These are phyloP conservation scores for Myotis pilosus DNA, from an alignment of 2,797 vertebrate species.

Conservation along the genomic window DNA sequence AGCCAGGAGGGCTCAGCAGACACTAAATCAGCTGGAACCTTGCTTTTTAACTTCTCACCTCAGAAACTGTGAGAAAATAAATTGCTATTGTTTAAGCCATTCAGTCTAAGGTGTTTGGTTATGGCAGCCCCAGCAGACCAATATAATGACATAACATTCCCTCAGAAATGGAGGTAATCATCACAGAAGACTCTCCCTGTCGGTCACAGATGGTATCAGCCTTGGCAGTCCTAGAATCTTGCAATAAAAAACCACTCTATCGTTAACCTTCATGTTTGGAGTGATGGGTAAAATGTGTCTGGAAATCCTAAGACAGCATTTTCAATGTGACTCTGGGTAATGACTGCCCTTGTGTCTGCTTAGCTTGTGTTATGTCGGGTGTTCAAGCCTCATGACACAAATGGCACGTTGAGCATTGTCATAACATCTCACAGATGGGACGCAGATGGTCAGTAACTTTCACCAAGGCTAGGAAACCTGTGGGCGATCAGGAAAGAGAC, in stretches of 20 bases:
- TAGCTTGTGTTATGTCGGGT: background rate
- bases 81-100: background rate
- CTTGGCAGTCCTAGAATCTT: background rate
- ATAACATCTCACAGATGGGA: conserved; percentile 1
- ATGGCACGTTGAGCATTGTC: background rate
- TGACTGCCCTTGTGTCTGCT: background rate
- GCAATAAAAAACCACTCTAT: background rate
- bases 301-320: background rate
- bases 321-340: background rate
- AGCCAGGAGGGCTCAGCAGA: background rate
- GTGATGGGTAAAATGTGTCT: background rate
- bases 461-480: background rate
- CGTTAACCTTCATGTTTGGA: background rate
- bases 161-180: background rate
- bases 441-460: background rate
- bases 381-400: background rate
- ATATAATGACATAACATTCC: background rate
- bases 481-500: background rate
- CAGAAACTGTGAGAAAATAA: background rate
- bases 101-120: background rate
- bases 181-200: background rate
- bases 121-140: background rate
- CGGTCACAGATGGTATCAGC: background rate
- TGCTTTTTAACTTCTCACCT: background rate
- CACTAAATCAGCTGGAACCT: background rate